phyloP scores from a whole-genome alignment of 2,888 invertebrate genomes.

The Encarsia formosa region DNA sequence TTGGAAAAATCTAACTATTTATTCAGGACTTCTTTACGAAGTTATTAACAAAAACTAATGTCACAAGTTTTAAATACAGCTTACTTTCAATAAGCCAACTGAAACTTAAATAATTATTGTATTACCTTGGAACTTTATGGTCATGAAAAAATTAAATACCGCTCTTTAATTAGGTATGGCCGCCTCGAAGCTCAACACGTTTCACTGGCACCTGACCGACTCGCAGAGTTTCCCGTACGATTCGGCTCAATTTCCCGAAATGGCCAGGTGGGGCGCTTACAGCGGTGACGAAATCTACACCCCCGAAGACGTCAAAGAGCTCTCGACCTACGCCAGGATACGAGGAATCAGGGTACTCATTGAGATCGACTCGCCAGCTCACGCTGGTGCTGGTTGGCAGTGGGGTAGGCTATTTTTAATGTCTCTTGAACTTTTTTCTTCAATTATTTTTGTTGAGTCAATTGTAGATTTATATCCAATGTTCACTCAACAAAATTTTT shows the following conservation, averaged over 20 bases:
- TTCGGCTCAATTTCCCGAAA: conserved; percentile 69
- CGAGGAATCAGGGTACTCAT: conserved; percentile 82
- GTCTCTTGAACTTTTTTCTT: too few species aligned
- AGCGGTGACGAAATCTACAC: conserved; percentile 74
- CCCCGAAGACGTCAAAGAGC: conserved; percentile 64
- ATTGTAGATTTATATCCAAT: too few species aligned
- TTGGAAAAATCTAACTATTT: too few species aligned
- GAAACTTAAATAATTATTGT: too few species aligned
- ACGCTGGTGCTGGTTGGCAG: conserved; percentile 82
- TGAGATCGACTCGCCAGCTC: conserved; percentile 88
- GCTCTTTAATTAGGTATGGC: conserved; percentile 76
- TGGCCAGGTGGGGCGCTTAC: conserved; percentile 81
- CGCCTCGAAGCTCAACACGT: conserved; percentile 82
- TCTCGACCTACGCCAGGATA: conserved; percentile 73
- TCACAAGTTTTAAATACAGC: too few species aligned
- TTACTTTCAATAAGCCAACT: too few species aligned
- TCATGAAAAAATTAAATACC: too few species aligned
- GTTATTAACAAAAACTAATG: too few species aligned
- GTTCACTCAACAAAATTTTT: too few species aligned
- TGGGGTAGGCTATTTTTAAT: conserved; percentile 70
- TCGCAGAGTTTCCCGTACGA: conserved; percentile 90
- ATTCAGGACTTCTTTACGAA: too few species aligned
- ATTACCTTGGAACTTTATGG: too few species aligned
- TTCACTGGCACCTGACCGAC: conserved; percentile 91
- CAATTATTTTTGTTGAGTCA: too few species aligned